Percentiles rank a stretch among this genome's conserved stretches.
Conservation (phyloP, 2,888 invertebrate species). For the Amiota mariae region DNA sequence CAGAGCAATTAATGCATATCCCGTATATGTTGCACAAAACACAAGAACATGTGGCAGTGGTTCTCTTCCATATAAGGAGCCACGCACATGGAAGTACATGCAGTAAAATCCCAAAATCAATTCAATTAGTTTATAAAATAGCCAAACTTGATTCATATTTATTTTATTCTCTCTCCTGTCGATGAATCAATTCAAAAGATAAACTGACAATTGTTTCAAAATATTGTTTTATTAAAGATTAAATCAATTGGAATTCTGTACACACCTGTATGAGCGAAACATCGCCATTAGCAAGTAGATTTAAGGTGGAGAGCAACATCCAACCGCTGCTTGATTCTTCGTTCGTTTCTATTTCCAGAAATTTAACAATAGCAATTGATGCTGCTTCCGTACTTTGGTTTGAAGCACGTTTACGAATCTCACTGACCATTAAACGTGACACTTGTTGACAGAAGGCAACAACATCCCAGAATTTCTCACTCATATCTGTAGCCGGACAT, state of each 20-base stretch:
- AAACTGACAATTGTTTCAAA: not conserved
- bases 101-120: slow-evolving; percentile 39
- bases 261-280: slow-evolving; percentile 88
- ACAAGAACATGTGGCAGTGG: slow-evolving; percentile 55
- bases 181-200: not conserved
- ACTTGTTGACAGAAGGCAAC: slow-evolving; percentile 95
- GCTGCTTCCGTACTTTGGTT: slow-evolving; percentile 97
- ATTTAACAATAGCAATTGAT: slow-evolving; percentile 96
- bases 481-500: slow-evolving; percentile 95
- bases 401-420: slow-evolving; percentile 92
- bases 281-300: slow-evolving; percentile 93
- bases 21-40: slow-evolving; percentile 57
- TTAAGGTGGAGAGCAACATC: slow-evolving; percentile 93
- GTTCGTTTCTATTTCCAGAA: slow-evolving; percentile 94
- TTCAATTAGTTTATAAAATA: slow-evolving; percentile 46
- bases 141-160: slow-evolving; percentile 58
- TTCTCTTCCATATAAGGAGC: slow-evolving; percentile 45
- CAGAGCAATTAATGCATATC: slow-evolving; percentile 48
- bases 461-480: slow-evolving; percentile 97
- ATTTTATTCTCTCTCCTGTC: not conserved
- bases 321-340: slow-evolving; percentile 97
- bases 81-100: slow-evolving; percentile 47
- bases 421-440: slow-evolving; percentile 95
- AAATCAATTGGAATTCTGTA: not conserved
- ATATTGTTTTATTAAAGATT: not conserved